Conservation (phyloP, 2,797 vertebrate species). For the Xiphorhynchus erythropygius region DNA sequence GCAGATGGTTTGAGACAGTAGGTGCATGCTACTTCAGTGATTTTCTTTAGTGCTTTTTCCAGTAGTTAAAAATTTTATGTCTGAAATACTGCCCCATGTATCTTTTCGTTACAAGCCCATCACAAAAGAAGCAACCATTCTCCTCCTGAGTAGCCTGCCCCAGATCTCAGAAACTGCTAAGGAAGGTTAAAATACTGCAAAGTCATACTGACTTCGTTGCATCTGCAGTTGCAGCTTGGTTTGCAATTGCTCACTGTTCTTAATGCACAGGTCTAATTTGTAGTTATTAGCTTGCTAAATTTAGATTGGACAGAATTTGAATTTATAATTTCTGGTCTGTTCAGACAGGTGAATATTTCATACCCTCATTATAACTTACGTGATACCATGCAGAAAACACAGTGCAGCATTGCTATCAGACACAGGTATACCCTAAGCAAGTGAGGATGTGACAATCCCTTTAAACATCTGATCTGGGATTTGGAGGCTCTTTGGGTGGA, state of each 20-base stretch:
- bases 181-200: constrained; percentile 12
- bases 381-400: fast-evolving
- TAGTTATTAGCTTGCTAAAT: background rate
- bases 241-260: background rate
- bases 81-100: background rate
- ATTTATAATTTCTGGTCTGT: background rate
- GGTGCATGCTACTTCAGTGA: background rate
- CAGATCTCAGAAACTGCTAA: background rate
- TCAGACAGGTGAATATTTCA: background rate
- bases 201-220: constrained; percentile 1
- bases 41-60: background rate
- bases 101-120: background rate
- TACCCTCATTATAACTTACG: background rate
- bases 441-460: background rate
- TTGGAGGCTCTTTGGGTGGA: background rate
- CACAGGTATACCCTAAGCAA: background rate
- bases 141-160: background rate
- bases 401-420: background rate
- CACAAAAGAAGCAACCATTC: background rate
- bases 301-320: background rate
- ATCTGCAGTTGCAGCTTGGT: background rate
- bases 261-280: background rate
- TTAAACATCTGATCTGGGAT: background rate
- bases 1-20: background rate
- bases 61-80: background rate